Evolutionary conservation across 1,140 invertebrate species (phyloP).

Genomic region (Lutraria rhynchaena): DNA sequence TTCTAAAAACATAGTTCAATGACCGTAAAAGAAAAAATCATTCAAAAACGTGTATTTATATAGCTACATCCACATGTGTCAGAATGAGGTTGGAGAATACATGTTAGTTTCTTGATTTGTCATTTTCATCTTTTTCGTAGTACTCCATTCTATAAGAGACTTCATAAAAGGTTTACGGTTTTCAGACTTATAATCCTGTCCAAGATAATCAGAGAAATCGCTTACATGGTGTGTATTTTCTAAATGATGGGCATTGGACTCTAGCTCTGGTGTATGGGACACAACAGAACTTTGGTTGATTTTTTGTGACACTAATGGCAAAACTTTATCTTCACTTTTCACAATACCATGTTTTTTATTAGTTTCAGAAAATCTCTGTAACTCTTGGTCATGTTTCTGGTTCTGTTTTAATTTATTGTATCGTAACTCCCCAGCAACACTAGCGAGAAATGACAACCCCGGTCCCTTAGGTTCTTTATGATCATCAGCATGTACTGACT

Average conservation of each 20-base stretch:
- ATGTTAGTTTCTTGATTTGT: conserved; percentile 21
- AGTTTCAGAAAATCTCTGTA: not conserved
- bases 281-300: too few species aligned
- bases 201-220: conserved; percentile 14
- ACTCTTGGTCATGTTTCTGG: not conserved
- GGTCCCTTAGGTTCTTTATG: not conserved
- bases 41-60: too few species aligned
- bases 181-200: not conserved
- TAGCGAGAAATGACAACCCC: conserved; percentile 12
- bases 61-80: too few species aligned
- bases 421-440: conserved; percentile 22
- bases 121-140: not conserved
- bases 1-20: too few species aligned
- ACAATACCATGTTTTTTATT: not conserved
- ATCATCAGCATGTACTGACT: not conserved
- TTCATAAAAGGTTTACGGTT: not conserved
- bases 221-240: conserved; percentile 12
- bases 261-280: not conserved
- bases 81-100: conserved; percentile 34
- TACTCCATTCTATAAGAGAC: conserved; percentile 1
- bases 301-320: too few species aligned
- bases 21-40: too few species aligned
- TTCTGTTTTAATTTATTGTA: conserved; percentile 1
- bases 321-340: not conserved
- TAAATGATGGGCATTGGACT: not conserved